Evolutionary conservation across 2,113 vertebrate genomes (phyloP).

Genomic region (Crotalus helleri): DNA sequence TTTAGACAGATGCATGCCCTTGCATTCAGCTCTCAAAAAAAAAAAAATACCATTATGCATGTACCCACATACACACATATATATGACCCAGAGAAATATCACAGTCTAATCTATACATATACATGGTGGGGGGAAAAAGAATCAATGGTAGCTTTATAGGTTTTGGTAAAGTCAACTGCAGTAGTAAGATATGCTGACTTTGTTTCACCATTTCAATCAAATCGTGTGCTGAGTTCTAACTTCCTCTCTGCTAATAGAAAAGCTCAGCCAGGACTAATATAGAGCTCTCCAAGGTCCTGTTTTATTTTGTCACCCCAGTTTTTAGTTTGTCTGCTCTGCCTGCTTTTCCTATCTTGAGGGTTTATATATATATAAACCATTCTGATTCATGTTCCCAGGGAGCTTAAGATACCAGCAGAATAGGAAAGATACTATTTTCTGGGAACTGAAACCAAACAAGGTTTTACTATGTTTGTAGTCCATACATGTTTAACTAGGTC

Average conservation of each 20-base stretch:
- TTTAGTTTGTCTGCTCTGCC: neutral
- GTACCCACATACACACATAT: no score
- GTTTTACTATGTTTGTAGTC: neutral
- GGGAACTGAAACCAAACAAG: neutral
- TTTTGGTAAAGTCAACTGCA: neutral
- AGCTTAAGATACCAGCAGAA: neutral
- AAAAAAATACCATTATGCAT: no score
- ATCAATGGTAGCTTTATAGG: neutral
- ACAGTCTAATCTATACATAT: no score
- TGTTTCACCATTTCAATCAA: neutral
- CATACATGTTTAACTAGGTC: neutral
- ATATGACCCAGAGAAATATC: no score
- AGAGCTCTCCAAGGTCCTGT: neutral
- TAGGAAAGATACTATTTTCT: neutral
- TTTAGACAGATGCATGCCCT: neutral
- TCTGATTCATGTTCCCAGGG: neutral
- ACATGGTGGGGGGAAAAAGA: no score
- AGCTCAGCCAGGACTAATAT: neutral
- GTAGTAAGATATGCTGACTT: neutral
- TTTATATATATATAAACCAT: neutral
- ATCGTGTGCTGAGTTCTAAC: neutral
- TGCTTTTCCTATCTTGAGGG: neutral
- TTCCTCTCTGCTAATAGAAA: neutral
- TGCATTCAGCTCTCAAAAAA: no score
- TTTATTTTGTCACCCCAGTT: neutral